Base-by-base conservation (phyloP, 1,140 invertebrate species). In the Branchinecta lynchi region DNA sequence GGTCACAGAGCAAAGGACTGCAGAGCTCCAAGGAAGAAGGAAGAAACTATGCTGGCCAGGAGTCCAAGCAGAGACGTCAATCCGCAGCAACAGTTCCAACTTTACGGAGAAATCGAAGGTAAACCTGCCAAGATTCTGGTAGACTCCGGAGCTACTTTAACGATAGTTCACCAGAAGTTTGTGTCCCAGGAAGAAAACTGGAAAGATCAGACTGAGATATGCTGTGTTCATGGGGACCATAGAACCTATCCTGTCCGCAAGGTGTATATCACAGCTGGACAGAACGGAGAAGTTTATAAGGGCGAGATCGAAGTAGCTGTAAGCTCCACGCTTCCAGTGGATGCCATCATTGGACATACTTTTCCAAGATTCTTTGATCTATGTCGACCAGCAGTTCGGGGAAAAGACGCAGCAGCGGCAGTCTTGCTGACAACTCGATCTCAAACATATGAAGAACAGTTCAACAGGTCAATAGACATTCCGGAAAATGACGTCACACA, bases 1-100 rank as follows among this genome's bases (percentile, higher is more conserved):
- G 51, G 51, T 12, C 51, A 60, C 17, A 60, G 51, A 20, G 51
- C 51, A 15, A 60, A 60, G 51, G 51, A 60, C 51, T 60, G 51
- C 51, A 12, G 51, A 60, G 1, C 12, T 12, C 51, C 51, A 60
- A 60, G 17, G 51, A 60, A 60, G 32, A 32, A 32, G 5, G 32
- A 32, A 6, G 12, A 20, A 60, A 60, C 51, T 6, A 12, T 60
- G 12, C 51, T 60, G 17, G 51, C 51, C 17, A 12, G 17, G 17
- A 60, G 51, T 60, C 17, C 51, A 3, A 60, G 51, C 51, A 2
- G 17, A 60, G 12, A 60, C 32, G 51, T 15, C 3, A 20, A 60
- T 60, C 12, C 51, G 17, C 51, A 20, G 51, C 12, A 60, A 60
- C 12, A 20, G 12, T 60, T 60, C 51, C 17, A 60, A 15, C 17